Base-by-base conservation (phyloP, 2,797 vertebrate genomes). In the Heterohyrax brucei region DNA sequence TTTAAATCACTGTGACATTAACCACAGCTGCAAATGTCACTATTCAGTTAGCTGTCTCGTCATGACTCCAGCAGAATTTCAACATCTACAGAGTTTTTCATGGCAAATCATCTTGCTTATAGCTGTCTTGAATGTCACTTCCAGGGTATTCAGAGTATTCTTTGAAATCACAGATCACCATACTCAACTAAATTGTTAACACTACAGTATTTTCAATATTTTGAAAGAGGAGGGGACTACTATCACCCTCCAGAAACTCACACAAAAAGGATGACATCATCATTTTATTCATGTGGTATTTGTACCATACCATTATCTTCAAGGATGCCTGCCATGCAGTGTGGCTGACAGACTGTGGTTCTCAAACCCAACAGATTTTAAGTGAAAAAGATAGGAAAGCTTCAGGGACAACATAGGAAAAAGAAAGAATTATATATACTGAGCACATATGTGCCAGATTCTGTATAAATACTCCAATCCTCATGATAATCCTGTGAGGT, bases 351-450 rank as follows among this genome's bases (percentile, higher is more conserved):
- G 24, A n/a, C 59, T 4, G 1, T 46, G 4, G 1, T 61, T 95
- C 48, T 88, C 39, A 73, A 14, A 59, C 81, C 68, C 21, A 14
- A 59, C 59, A 50, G 48, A 73, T 95, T 73, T 92, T 92, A 90
- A 86, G 30, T 59, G 28, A 89, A 94, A 86, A 78, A 81, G 10
- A 78, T 18, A 68, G 12, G 24, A 85, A 92, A 79, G 2, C 14
- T 56, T 26, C 44, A 61, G 21, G 70, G 18, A 76, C 33, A 73
- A 24, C 19, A 76, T 86, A 3, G 6, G 30, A 4, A 13, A 44
- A 76, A 82, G 28, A 80, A 81, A 88, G 33, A 33, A n/a, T 72
- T 85, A 48, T 30, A 77, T 80, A 92, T 96, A 90, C 88, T 96
- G 64, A 92, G 24, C 33, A 39, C 30, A 14, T 82, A 33, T 80